Evolutionary conservation across 2,113 vertebrate genomes (phyloP).

Genomic region (Pelecanus crispus): DNA sequence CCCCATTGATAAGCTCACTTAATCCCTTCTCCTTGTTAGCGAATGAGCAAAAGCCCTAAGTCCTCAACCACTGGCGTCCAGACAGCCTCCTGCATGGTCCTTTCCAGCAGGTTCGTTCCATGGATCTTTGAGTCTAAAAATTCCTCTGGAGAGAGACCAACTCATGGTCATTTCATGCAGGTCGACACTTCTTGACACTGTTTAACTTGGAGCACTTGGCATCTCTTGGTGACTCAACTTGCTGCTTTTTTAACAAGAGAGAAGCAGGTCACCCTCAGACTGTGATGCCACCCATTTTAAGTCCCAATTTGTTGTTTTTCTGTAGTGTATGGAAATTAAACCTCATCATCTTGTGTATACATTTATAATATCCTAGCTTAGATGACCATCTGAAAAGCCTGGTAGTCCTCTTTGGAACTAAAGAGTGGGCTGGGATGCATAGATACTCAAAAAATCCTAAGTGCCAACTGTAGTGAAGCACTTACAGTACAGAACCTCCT

Average conservation of each 20-base stretch:
- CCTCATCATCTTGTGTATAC: neutral
- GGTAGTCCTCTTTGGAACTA: neutral
- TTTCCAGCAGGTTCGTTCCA: neutral
- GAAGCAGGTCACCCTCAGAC: neutral
- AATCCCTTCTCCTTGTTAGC: neutral
- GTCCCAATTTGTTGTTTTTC: neutral
- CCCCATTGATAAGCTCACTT: neutral
- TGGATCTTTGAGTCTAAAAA: neutral
- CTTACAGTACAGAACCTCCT: neutral
- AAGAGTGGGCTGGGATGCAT: neutral
- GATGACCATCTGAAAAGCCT: neutral
- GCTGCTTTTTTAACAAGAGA: neutral
- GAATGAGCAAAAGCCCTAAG: neutral
- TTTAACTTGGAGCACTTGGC: neutral
- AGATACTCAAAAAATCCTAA: neutral
- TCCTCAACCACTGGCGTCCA: neutral
- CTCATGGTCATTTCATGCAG: neutral
- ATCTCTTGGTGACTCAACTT: neutral
- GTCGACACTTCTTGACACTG: neutral
- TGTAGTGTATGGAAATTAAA: neutral
- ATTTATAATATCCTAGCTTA: neutral
- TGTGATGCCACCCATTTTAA: neutral
- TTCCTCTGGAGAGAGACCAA: neutral
- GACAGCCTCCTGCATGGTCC: too few species aligned
- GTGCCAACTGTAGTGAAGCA: neutral